Base-by-base conservation (phyloP, 2,888 invertebrate genomes). In the Capitulum mitella region DNA sequence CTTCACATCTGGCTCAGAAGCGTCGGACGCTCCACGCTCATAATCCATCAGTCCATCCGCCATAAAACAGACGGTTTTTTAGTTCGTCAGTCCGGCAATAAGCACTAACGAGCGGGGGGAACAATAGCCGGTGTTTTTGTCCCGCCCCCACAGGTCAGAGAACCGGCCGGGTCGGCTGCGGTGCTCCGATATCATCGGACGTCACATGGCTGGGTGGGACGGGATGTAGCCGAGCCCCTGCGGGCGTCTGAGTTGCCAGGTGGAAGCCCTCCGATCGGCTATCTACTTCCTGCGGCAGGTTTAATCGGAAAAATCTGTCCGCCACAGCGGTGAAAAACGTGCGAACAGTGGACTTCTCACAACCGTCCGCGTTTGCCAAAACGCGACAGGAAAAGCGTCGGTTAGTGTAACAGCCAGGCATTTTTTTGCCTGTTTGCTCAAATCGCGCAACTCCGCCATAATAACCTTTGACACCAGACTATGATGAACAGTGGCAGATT, bases 61-160 rank as follows among this genome's bases (percentile, higher is more conserved):
- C 22, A 5, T 19, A 19, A 51, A 51, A 51, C 16, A 16, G 22
- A 6, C 22, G 5, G 51, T 22, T 51, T 51, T 51, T 51, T 51
- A 51, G 51, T 22, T 22, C 22, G 22, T 51, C 22, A 5, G 51
- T 5, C 51, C 19, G 51, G 51, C 51, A 51, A 51, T 51, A 22
- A 51, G 16, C 16, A 22, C 51, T 51, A 51, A 51, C 51, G 51
- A 51, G 22, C n/a, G 8, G 32, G 16, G 32, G n/a, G 32, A n/a
- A 61, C 61, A 61, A 61, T 61, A 32, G n/a, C 14, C 6, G 16
- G 61, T 61, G 61, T 61, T 61, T 61, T 61, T 61, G n/a, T n/a
- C n/a, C 8, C 32, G 32, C 1, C 61, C 32, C n/a, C n/a, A 12
- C 32, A 32, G 61, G 61, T n/a, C 61, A n/a, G 32, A 32, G 3